Conservation (phyloP, 2,113 vertebrate genomes). For the Taxidea taxus region DNA sequence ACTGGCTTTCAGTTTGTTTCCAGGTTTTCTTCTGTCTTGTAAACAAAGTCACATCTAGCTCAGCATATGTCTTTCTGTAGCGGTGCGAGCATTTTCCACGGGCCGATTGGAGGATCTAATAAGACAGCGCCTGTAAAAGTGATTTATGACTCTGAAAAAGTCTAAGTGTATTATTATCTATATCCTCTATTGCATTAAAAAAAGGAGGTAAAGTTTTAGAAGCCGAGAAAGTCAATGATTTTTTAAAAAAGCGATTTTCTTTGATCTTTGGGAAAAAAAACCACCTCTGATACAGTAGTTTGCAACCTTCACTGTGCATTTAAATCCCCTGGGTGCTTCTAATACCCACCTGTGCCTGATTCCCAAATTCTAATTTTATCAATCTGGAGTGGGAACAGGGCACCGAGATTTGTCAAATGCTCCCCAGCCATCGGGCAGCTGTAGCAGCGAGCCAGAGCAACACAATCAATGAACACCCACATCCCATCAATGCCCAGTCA, state of each 20-base stretch:
- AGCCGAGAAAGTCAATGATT: not conserved
- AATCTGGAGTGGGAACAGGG: not conserved
- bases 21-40: not conserved
- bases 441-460: not conserved
- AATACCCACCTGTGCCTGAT: not conserved
- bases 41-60: not conserved
- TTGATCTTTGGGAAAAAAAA: not conserved
- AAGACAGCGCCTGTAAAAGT: not conserved
- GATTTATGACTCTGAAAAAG: conserved; percentile 19
- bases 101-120: conserved; percentile 16
- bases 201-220: not conserved
- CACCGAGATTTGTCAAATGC: not conserved
- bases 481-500: not conserved
- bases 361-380: not conserved
- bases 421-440: not conserved
- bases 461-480: not conserved
- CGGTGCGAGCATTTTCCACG: not conserved
- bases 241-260: no score
- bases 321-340: not conserved
- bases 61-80: not conserved
- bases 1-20: not conserved
- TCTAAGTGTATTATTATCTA: not conserved
- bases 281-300: not conserved
- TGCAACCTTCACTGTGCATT: not conserved
- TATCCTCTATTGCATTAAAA: not conserved